Percentiles rank a stretch among this genome's conserved stretches.
Evolutionary conservation across 2,113 vertebrate genomes (phyloP).

Genomic region (Notarius lentiginosus): DNA sequence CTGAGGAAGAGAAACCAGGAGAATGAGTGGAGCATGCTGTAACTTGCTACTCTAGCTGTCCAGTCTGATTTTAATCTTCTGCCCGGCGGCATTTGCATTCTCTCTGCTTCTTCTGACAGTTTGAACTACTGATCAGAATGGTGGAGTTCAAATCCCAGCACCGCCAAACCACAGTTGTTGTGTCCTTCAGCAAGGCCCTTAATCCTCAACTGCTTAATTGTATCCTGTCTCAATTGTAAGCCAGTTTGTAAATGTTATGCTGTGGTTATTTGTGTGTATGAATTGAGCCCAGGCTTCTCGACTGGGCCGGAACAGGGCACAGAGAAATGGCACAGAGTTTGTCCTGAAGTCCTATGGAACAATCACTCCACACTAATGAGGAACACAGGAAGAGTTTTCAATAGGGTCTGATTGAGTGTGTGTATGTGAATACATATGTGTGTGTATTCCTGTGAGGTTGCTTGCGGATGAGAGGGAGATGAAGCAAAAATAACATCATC

Average conservation of each 20-base stretch:
- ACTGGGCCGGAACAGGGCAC: background rate
- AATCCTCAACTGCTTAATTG: background rate
- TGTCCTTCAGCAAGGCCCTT: background rate
- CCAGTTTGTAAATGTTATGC: background rate
- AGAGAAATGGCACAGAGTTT: background rate
- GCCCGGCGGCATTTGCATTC: background rate
- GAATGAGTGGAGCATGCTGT: conserved; percentile 17
- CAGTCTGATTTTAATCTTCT: conserved; percentile 1
- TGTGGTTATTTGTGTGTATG: background rate
- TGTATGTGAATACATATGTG: conserved; percentile 35
- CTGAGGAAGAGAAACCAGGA: conserved; percentile 7
- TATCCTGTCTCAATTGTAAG: background rate
- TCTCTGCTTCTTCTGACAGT: background rate
- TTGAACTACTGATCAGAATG: background rate
- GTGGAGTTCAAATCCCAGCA: background rate
- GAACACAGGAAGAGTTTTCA: conserved; percentile 53
- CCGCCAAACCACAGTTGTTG: background rate
- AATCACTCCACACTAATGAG: conserved; percentile 45
- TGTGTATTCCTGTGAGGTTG: conserved; percentile 20
- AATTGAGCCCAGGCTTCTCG: background rate
- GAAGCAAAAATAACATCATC: conserved; percentile 41
- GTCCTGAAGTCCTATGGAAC: conserved; percentile 32
- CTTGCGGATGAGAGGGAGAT: conserved; percentile 15
- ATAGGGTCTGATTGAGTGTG: conserved; percentile 50
- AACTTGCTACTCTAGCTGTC: conserved; percentile 22